Percentiles rank a stretch among this genome's conserved stretches.
These are phyloP conservation scores for Chaenogobius annularis DNA, from an alignment of 2,113 vertebrate genomes.

Conservation along the genomic window DNA sequence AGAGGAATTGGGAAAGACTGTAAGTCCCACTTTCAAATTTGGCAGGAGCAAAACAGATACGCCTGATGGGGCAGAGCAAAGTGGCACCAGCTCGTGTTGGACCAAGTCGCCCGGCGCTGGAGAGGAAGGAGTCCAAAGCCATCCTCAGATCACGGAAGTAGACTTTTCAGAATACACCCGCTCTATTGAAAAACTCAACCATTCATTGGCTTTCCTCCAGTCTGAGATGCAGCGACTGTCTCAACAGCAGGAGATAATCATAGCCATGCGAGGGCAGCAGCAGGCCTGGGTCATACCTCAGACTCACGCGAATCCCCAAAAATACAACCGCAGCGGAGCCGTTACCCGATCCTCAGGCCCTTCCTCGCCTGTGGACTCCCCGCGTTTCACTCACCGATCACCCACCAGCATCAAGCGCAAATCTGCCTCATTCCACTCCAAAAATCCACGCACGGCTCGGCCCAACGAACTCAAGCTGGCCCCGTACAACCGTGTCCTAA, in stretches of 20 bases:
- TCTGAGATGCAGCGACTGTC: slow-evolving; percentile 95
- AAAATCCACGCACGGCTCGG: slow-evolving; percentile 85
- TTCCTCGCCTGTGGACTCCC: slow-evolving; percentile 83
- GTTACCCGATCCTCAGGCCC: slow-evolving; percentile 80
- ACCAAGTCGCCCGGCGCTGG: slow-evolving; percentile 76
- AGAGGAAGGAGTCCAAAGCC: slow-evolving; percentile 62
- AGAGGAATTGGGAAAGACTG: slow-evolving; percentile 82
- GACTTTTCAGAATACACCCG: slow-evolving; percentile 92
- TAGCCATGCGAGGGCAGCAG: slow-evolving; percentile 95
- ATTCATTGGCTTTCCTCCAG: slow-evolving; percentile 90
- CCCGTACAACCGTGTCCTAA: slow-evolving; percentile 89
- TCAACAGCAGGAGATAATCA: slow-evolving; percentile 95
- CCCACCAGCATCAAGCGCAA: slow-evolving; percentile 88
- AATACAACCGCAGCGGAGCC: slow-evolving; percentile 75
- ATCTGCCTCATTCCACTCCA: slow-evolving; percentile 85
- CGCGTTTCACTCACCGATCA: slow-evolving; percentile 83
- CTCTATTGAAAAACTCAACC: slow-evolving; percentile 94
- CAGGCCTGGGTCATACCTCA: slow-evolving; percentile 91
- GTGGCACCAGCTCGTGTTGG: slow-evolving; percentile 56
- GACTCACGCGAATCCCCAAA: slow-evolving; percentile 83
- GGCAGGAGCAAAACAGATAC: slow-evolving; percentile 65
- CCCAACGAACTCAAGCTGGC: slow-evolving; percentile 93
- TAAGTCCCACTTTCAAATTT: slow-evolving; percentile 55
- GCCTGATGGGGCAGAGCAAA: slow-evolving; percentile 71
- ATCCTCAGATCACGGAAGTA: slow-evolving; percentile 74